Evolutionary conservation across 2,113 vertebrate genomes (phyloP), one percentile per base, ranked within the genome.

Genomic region (Megaceryle torquata): DNA sequence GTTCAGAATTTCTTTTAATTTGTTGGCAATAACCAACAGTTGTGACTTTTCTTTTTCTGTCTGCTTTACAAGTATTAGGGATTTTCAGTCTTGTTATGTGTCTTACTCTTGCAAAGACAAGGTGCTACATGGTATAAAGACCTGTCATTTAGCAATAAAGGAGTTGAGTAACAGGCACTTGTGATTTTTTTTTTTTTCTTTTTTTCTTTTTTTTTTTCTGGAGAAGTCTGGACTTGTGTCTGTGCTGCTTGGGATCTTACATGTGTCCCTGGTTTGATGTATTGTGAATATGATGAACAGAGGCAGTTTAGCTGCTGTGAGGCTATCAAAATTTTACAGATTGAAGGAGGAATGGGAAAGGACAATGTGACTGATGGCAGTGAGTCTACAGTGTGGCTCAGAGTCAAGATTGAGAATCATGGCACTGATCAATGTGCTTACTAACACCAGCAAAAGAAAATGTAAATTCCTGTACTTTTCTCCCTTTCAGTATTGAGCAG

Each of bases 251-350:
- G 54, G 24, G 15, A 41, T 78, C 28, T 68, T 76, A 5, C 5
- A 13, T 0, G 0, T 50, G 6, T 15, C 75, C 2, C 1, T 1
- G 3, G 10, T 29, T 85, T 56, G 20, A 12, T 60, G 7, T 79
- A 25, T 57, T 60, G 33, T 17, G 4, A 35, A 9, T 59, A 6
- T 15, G 31, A 43, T 25, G 51, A 43, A 33, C 54, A 56, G 57
- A 43, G 39, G 22, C 11, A 31, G 4, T 71, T 29, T 20, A 56
- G 21, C 13, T 88, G 85, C 65, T 41, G 4, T 37, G 25, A 9
- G 25, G n/a, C 17, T 51, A 10, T 82, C 6, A n/a, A 0, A n/a
- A 29, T 53, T 74, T 43, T 81, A 80, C 29, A 63, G 44, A 7
- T 24, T 44, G 60, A 57, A 33, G 68, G 16, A 81, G 33, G 33